Conservation (phyloP, 2,888 invertebrate species). For the Drosophila antonietae region DNA sequence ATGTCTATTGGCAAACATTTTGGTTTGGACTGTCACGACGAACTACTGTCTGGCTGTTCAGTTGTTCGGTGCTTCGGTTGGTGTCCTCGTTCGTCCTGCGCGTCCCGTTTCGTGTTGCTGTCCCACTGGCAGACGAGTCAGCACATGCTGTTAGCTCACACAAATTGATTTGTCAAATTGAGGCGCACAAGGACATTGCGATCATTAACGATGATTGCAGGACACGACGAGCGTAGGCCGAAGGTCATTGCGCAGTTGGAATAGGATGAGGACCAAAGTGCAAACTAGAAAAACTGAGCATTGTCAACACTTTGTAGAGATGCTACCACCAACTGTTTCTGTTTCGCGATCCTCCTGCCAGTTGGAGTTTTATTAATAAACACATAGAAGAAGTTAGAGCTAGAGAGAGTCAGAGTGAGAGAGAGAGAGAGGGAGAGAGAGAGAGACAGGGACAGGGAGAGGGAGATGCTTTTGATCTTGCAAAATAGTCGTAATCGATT, state of each 20-base stretch:
- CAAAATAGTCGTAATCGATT: slow-evolving; percentile 80
- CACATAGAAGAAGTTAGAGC: slow-evolving; percentile 17
- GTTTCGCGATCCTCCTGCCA: slow-evolving; percentile 46
- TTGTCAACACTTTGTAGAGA: slow-evolving; percentile 13
- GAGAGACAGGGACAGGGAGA: slow-evolving; percentile 4
- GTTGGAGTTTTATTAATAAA: slow-evolving; percentile 79
- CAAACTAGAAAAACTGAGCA: slow-evolving; percentile 11
- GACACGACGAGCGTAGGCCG: slow-evolving; percentile 46
- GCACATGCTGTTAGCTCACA: slow-evolving; percentile 72
- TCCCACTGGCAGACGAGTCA: slow-evolving; percentile 59
- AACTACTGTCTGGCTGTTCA: slow-evolving; percentile 59
- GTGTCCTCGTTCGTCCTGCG: slow-evolving; percentile 7
- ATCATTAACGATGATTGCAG: slow-evolving; percentile 80
- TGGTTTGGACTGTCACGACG: slow-evolving; percentile 67
- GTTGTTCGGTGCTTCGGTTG: slow-evolving; percentile 1
- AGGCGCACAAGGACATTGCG: slow-evolving; percentile 74
- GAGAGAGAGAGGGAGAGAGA: background rate
- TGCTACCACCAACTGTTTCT: slow-evolving; percentile 77
- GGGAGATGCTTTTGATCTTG: slow-evolving; percentile 66
- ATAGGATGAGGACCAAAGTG: background rate
- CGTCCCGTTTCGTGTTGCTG: slow-evolving; percentile 23
- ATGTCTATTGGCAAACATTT: slow-evolving; percentile 79
- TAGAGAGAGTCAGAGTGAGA: background rate
- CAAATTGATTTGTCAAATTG: slow-evolving; percentile 77
- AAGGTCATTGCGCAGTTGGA: slow-evolving; percentile 79